Conservation (phyloP, 2,888 invertebrate genomes). For the Leucophora obtusa region DNA sequence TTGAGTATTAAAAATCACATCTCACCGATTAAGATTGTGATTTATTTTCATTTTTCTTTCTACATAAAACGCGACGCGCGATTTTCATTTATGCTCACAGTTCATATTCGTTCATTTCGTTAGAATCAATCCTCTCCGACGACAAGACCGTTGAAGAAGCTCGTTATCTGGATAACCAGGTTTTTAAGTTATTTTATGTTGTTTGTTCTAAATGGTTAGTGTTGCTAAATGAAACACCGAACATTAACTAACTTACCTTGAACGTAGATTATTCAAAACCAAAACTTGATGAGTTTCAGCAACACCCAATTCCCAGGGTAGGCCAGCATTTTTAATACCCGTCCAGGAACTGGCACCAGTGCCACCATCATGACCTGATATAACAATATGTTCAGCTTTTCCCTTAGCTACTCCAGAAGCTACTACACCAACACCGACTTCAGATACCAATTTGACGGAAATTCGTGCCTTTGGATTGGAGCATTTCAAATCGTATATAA, state of each 20-base stretch:
- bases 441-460: constrained; percentile 98
- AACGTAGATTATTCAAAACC: constrained; percentile 93
- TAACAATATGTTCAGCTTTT: constrained; percentile 98
- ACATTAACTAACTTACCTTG: constrained; percentile 79
- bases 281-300: constrained; percentile 99
- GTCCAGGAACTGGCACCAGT: constrained; percentile 99
- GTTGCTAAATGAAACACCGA: constrained; percentile 68
- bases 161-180: constrained; percentile 78
- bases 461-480: constrained; percentile 97
- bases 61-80: constrained; percentile 53
- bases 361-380: constrained; percentile 99
- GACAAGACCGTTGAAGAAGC: constrained; percentile 65
- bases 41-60: constrained; percentile 49
- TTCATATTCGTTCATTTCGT: constrained; percentile 51
- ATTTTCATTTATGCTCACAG: constrained; percentile 51
- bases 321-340: constrained; percentile 97
- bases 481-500: constrained; percentile 98
- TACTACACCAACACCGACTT: constrained; percentile 98
- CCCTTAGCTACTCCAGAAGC: constrained; percentile 99
- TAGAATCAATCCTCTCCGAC: constrained; percentile 69
- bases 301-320: constrained; percentile 99
- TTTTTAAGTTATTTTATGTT: constrained; percentile 69
- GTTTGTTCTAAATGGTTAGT: constrained; percentile 72
- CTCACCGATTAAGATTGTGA: constrained; percentile 68
- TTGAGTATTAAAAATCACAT: constrained; percentile 66